Evolutionary conservation across 2,113 vertebrate genomes (phyloP).

Genomic region (Archilochus colubris): DNA sequence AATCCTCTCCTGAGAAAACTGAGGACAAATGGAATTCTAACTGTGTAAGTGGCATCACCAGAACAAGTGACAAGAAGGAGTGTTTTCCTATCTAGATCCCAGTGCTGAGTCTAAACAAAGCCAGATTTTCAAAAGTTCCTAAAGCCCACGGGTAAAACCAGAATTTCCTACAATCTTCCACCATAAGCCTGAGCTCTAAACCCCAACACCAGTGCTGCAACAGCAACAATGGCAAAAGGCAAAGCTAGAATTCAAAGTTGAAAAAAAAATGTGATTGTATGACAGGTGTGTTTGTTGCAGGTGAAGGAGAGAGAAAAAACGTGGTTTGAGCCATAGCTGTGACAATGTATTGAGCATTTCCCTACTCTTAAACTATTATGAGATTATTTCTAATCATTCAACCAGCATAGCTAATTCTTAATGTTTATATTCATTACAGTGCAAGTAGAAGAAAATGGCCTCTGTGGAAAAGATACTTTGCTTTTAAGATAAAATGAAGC

Average conservation of each 20-base stretch:
- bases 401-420: constrained; percentile 1
- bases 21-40: background rate
- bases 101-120: background rate
- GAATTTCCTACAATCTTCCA: background rate
- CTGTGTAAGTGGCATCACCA: background rate
- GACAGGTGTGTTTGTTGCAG: background rate
- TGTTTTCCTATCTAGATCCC: background rate
- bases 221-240: background rate
- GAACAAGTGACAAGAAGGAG: background rate
- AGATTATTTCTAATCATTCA: background rate
- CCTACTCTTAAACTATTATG: constrained; percentile 26
- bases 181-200: background rate
- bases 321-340: background rate
- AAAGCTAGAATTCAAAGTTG: background rate
- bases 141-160: background rate
- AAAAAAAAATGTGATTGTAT: background rate
- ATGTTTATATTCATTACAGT: background rate
- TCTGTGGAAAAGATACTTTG: background rate
- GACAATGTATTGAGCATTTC: background rate
- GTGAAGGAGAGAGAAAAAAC: background rate
- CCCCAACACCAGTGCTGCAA: background rate
- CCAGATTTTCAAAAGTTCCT: background rate
- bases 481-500: background rate
- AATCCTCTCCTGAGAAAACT: background rate
- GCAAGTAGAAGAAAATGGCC: background rate